phyloP scores from a whole-genome alignment of 2,888 invertebrate species.

The Drosophila fulvimacula region DNA sequence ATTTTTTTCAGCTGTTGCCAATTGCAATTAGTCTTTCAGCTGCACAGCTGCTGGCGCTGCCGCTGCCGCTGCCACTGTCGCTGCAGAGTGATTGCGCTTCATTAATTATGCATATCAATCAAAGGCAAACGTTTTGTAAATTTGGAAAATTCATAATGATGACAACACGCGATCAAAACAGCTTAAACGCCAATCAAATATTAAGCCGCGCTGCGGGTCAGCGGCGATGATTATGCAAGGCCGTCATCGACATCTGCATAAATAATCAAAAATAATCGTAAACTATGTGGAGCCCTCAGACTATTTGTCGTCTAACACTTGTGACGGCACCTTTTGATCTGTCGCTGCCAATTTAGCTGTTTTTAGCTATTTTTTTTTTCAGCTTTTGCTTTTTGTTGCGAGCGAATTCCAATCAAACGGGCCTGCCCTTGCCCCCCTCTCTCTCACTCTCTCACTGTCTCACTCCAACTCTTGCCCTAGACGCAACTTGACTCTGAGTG shows the following conservation, averaged over 20 bases:
- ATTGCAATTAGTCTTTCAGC: slow-evolving; percentile 27
- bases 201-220: slow-evolving; percentile 9
- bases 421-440: not conserved
- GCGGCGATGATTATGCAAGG: slow-evolving; percentile 57
- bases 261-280: slow-evolving; percentile 51
- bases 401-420: slow-evolving; percentile 73
- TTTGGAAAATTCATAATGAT: slow-evolving; percentile 35
- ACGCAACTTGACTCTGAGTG: slow-evolving; percentile 20
- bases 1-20: slow-evolving; percentile 12
- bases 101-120: slow-evolving; percentile 53
- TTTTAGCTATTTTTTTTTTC: slow-evolving; percentile 33
- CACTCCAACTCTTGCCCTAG: slow-evolving; percentile 1
- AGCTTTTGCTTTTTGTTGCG: slow-evolving; percentile 26
- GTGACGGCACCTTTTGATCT: slow-evolving; percentile 74
- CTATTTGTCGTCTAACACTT: slow-evolving; percentile 74
- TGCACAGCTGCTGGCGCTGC: slow-evolving; percentile 22
- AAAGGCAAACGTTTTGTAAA: slow-evolving; percentile 30
- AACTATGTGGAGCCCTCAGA: slow-evolving; percentile 35
- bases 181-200: slow-evolving; percentile 60
- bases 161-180: slow-evolving; percentile 65
- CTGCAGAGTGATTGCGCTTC: slow-evolving; percentile 39
- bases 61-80: slow-evolving; percentile 32
- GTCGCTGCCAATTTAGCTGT: slow-evolving; percentile 66
- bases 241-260: slow-evolving; percentile 64
- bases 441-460: not conserved